These are phyloP conservation scores for Sarcoramphus papa DNA, from an alignment of 2,797 vertebrate species.

Conservation along the genomic window DNA sequence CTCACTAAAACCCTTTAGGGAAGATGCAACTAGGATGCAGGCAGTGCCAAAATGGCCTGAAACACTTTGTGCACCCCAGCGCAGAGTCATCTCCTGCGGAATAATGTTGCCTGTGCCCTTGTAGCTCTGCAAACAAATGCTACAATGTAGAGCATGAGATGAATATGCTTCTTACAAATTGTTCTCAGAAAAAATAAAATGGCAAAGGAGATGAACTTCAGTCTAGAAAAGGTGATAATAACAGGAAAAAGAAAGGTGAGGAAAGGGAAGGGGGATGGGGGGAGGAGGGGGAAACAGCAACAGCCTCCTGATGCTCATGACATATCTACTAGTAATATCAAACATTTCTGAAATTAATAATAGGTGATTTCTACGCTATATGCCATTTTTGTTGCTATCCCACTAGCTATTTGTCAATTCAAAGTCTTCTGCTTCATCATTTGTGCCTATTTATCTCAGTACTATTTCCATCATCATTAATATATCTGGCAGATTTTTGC, in stretches of 20 bases:
- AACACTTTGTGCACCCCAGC: neutral
- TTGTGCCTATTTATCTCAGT: neutral
- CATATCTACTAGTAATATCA: neutral
- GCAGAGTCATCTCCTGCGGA: neutral
- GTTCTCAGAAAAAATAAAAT: neutral
- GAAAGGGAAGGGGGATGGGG: neutral
- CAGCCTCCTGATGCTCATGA: neutral
- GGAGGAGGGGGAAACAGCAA: neutral
- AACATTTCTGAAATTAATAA: neutral
- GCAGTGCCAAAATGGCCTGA: neutral
- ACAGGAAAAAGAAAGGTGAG: neutral
- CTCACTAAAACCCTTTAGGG: neutral
- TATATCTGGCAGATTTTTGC: neutral
- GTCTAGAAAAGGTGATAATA: neutral
- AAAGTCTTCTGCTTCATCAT: neutral
- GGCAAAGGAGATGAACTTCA: neutral
- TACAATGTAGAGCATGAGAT: neutral
- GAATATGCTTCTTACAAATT: neutral
- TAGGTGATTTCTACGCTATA: neutral
- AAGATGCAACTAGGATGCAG: neutral
- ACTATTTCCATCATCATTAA: neutral
- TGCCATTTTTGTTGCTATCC: neutral
- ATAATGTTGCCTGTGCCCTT: neutral
- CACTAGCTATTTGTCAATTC: neutral
- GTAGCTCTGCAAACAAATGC: neutral